Evolutionary conservation across 2,797 vertebrate genomes (phyloP).

Genomic region (Crenichthys baileyi): DNA sequence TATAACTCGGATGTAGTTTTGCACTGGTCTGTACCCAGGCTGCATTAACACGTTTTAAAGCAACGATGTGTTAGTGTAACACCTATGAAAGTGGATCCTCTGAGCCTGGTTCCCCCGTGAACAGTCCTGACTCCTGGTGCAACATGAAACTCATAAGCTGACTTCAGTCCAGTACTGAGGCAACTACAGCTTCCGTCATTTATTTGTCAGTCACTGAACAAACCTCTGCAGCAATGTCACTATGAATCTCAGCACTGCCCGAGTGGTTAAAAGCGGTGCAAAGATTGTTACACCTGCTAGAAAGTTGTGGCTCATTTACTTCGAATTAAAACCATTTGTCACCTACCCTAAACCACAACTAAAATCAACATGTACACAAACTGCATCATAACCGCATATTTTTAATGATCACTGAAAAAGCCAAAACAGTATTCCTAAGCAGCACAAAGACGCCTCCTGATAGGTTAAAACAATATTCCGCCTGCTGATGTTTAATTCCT

Average conservation of each 20-base stretch:
- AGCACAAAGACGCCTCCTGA: not conserved
- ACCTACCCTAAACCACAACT: not conserved
- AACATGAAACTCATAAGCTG: conserved; percentile 33
- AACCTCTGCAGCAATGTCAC: not conserved
- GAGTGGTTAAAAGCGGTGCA: not conserved
- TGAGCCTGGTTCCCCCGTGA: not conserved
- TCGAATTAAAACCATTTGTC: not conserved
- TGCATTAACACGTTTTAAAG: conserved; percentile 15
- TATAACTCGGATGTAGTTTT: not conserved
- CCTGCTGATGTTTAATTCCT: conserved; percentile 1
- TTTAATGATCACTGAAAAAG: not conserved
- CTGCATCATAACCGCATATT: not conserved
- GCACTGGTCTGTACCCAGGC: not conserved
- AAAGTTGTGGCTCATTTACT: not conserved
- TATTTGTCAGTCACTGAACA: not conserved
- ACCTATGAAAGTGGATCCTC: conserved; percentile 38
- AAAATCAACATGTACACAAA: not conserved
- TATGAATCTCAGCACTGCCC: not conserved
- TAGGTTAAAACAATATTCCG: conserved; percentile 8
- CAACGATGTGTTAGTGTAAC: conserved; percentile 14
- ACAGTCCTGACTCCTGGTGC: conserved; percentile 15
- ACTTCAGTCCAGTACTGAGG: conserved; percentile 22
- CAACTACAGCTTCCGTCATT: conserved; percentile 1
- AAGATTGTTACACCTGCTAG: not conserved
- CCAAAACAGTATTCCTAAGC: not conserved